A percentile compares a stretch with the other conserved stretches of the same genome.
phyloP scores from a whole-genome alignment of 2,888 invertebrate genomes.

The Sisyra nigra region DNA sequence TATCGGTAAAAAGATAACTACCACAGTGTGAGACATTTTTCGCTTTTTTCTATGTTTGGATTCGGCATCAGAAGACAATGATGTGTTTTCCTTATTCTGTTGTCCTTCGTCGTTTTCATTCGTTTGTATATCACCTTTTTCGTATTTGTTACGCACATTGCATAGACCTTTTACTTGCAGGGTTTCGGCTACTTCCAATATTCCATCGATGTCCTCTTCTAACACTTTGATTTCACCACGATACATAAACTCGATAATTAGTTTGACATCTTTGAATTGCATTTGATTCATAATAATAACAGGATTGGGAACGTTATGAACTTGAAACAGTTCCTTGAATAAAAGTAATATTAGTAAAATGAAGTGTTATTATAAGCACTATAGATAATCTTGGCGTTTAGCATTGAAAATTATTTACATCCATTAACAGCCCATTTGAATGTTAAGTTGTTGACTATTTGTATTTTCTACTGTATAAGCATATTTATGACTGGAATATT shows the following conservation, averaged over 20 bases:
- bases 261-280: slow-evolving; percentile 25
- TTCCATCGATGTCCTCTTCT: slow-evolving; percentile 26
- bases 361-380: too few relatives aligned
- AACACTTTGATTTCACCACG: slow-evolving; percentile 31
- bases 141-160: slow-evolving; percentile 23
- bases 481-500: too few relatives aligned
- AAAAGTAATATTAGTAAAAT: background rate
- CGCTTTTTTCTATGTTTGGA: slow-evolving; percentile 11
- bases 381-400: too few relatives aligned
- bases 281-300: slow-evolving; percentile 29
- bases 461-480: too few relatives aligned
- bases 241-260: slow-evolving; percentile 32
- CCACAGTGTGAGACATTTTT: slow-evolving; percentile 14
- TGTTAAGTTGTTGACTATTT: too few relatives aligned
- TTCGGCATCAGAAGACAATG: background rate
- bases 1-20: slow-evolving; percentile 8
- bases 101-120: slow-evolving; percentile 10
- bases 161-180: slow-evolving; percentile 31
- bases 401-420: too few relatives aligned
- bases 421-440: too few relatives aligned
- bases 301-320: slow-evolving; percentile 26
- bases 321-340: slow-evolving; percentile 26
- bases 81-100: slow-evolving; percentile 8
- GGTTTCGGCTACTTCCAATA: slow-evolving; percentile 27
- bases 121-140: slow-evolving; percentile 10